Evolutionary conservation across 2,797 vertebrate genomes (phyloP), one percentile per base, ranked within the genome.

Genomic region (Sebastes matsubarae): DNA sequence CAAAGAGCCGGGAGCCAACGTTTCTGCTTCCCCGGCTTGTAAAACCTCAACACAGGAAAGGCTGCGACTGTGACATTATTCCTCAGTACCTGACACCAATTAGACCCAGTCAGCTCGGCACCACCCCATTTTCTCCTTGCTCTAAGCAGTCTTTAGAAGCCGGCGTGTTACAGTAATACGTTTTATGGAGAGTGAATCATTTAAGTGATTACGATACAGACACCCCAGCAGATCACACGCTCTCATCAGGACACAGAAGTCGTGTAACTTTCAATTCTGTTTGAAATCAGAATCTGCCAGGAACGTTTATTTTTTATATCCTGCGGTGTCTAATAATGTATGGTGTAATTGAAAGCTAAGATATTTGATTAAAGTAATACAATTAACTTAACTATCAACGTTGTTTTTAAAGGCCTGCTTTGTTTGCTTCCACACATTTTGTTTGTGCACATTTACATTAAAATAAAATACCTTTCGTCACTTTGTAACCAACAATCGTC

Each of bases 31-130:
- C 36, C 20, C 27, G 1, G 18, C 36, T 14, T 54, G 68, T 50
- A 38, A 75, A 72, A 61, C 6, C 20, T 50, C 59, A 8, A 30
- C 67, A 54, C 65, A 25, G 60, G 27, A 70, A 6, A 55, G 42
- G 59, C 65, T 54, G 58, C 6, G 1, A 29, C 46, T 18, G 64
- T 64, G 67, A 72, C 46, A 60, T 20, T 61, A 16, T 52, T 58
- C 42, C 52, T 71, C 63, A 22, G 27, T 24, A 63, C 16, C 73
- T 77, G 72, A 77, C 75, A 72, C 77, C 69, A 81, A 61, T 79
- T 84, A 79, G 10, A 72, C 34, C 27, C 30, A 68, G 54, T 64
- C 55, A 58, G 63, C 34, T 2, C 59, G 22, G 64, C 60, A 58
- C 0, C 42, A 24, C 6, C 4, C 25, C 11, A 12, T n/a, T 6